Percentiles rank a stretch among this genome's conserved stretches.
These are phyloP conservation scores for Scelioninae gen. 1 DNA, from an alignment of 2,888 invertebrate species.

Conservation along the genomic window DNA sequence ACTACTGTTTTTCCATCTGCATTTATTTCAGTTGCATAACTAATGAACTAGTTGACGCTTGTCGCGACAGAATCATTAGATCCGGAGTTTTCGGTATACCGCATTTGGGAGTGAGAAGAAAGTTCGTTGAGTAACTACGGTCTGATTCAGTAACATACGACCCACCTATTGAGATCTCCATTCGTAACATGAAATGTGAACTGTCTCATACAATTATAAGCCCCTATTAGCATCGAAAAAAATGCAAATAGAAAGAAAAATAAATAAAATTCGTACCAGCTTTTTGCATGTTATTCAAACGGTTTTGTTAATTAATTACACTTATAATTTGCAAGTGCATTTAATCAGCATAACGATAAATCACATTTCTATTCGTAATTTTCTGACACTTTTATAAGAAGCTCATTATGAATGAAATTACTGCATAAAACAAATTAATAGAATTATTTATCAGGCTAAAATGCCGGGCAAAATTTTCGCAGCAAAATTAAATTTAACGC, in stretches of 20 bases:
- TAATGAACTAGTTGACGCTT: slow-evolving; percentile 46
- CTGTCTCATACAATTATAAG: slow-evolving; percentile 27
- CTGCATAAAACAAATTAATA: not conserved
- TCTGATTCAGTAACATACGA: slow-evolving; percentile 54
- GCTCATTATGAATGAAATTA: slow-evolving; percentile 6
- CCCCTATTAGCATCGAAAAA: no score
- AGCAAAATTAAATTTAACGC: not conserved
- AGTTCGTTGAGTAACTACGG: slow-evolving; percentile 64
- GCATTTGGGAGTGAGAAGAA: slow-evolving; percentile 62
- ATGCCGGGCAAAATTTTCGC: not conserved
- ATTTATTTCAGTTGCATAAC: slow-evolving; percentile 30
- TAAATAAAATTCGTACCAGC: not conserved
- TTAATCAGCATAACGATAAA: slow-evolving; percentile 36
- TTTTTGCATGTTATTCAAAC: slow-evolving; percentile 38
- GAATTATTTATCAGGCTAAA: not conserved
- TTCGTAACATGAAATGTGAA: slow-evolving; percentile 46
- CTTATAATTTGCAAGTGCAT: slow-evolving; percentile 15
- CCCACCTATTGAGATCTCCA: slow-evolving; percentile 57
- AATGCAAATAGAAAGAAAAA: no score
- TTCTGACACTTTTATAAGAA: slow-evolving; percentile 16
- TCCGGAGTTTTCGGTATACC: slow-evolving; percentile 49
- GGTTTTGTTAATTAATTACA: slow-evolving; percentile 52
- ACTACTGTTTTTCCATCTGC: slow-evolving; percentile 6
- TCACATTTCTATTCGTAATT: slow-evolving; percentile 5
- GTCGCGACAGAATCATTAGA: slow-evolving; percentile 62